Evolutionary conservation across 2,888 invertebrate genomes (phyloP), one percentile per base, ranked within the genome.

Genomic region (Drosophila incognita): DNA sequence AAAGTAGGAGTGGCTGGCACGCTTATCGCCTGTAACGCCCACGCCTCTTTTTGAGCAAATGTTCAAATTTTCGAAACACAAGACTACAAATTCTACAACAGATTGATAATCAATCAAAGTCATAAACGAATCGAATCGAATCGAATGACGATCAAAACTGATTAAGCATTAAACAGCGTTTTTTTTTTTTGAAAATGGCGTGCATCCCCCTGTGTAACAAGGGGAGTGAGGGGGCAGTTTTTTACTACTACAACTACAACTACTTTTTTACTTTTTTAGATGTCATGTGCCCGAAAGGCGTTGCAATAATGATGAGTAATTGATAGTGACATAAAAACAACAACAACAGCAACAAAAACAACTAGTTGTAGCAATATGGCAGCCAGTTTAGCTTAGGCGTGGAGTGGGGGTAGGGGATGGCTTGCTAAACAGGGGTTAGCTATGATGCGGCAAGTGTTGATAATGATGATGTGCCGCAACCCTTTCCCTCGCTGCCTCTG

Each of bases 81-180:
- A 68, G 76, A 83, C 79, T 77, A 71, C 71, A 81, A 85, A 87
- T 83, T 79, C 79, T 78, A 77, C 64, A 81, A 79, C 76, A 74
- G 64, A 74, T 83, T 84, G 77, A 84, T 85, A 92, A 91, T 91
- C 92, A 91, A 91, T 91, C 91, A 91, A 88, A 87, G 90, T 90
- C 91, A 90, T 90, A 91, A 91, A 75, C 74, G 79, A 69, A 71
- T 71, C 74, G 79, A 69, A 74, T 68, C 68, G 69, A 69, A 74
- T 68, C 68, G 69, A 74, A 78, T 61, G 65, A 78, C 62, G 75
- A 80, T 77, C 58, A 78, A 56, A 72, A 46, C 72, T 76, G 87
- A 87, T 84, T 83, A 72, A 59, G 69, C 73, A 73, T 72, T 79
- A 75, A 72, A 31, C 42, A 69, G 69, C 40, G 18, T 68, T 52